Percentiles rank a stretch among this genome's conserved stretches.
These are phyloP conservation scores for Drosophila rhopaloa DNA, from an alignment of 1,140 invertebrate species.

Conservation along the genomic window DNA sequence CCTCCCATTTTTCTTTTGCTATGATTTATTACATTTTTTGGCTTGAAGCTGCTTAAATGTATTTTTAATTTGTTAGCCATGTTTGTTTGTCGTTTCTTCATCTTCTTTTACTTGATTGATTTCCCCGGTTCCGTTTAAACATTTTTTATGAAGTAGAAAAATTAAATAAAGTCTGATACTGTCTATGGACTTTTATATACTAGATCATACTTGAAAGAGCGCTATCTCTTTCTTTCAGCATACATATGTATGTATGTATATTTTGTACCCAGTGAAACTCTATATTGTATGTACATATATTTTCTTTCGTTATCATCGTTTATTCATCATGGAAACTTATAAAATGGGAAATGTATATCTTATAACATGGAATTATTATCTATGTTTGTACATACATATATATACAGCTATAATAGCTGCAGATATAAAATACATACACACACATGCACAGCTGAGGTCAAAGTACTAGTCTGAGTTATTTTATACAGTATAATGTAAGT, in stretches of 20 bases:
- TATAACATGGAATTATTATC: constrained; percentile 38
- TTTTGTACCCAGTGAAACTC: constrained; percentile 7
- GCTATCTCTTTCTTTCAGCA: not conserved
- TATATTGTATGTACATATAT: not conserved
- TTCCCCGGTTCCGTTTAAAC: not conserved
- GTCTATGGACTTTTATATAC: not conserved
- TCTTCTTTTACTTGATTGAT: constrained; percentile 16
- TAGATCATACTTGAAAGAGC: constrained; percentile 9
- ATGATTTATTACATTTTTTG: constrained; percentile 1
- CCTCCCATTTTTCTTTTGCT: not conserved
- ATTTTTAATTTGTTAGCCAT: constrained; percentile 31
- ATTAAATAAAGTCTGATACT: not conserved
- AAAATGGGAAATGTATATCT: constrained; percentile 40
- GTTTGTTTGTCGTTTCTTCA: constrained; percentile 16
- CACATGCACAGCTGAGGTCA: constrained; percentile 3
- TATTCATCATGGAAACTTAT: not conserved
- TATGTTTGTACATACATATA: constrained; percentile 15
- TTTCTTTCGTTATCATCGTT: constrained; percentile 1
- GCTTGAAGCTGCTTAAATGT: constrained; percentile 4
- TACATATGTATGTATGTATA: too few relatives aligned
- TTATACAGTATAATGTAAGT: too few relatives aligned
- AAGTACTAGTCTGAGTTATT: not conserved
- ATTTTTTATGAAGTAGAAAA: not conserved
- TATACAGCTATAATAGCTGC: constrained; percentile 29
- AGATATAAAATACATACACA: constrained; percentile 5